phyloP scores from a whole-genome alignment of 2,113 vertebrate species.

The Nothoprocta perdicaria region DNA sequence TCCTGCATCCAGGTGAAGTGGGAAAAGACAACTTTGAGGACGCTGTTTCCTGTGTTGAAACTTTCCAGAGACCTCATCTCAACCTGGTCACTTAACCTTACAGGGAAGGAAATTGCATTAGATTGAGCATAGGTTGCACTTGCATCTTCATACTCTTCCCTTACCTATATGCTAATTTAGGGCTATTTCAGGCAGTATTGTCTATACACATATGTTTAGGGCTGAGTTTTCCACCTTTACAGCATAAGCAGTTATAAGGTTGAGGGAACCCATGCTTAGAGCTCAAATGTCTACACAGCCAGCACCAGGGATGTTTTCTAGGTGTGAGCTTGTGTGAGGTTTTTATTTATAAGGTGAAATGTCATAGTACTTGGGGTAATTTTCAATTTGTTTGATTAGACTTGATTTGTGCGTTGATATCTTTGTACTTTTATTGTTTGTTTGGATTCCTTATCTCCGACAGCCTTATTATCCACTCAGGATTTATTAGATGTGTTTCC shows the following conservation, averaged over 20 bases:
- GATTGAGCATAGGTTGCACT: not conserved
- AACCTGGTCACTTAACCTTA: not conserved
- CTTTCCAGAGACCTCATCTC: not conserved
- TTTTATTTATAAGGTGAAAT: not conserved
- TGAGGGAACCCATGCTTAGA: not conserved
- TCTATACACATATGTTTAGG: not conserved
- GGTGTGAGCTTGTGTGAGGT: rapidly evolving
- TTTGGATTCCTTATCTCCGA: not conserved
- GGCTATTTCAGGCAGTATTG: not conserved
- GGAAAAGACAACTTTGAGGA: not conserved
- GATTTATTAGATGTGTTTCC: not conserved
- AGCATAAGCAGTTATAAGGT: not conserved
- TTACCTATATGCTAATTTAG: not conserved
- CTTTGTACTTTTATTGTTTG: not conserved
- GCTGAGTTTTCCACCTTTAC: not conserved
- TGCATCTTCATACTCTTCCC: not conserved
- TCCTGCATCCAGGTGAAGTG: not conserved
- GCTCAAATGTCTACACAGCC: not conserved
- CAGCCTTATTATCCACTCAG: not conserved
- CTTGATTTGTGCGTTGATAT: not conserved
- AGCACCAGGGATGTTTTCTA: not conserved
- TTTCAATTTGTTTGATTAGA: not conserved
- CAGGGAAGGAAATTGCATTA: not conserved
- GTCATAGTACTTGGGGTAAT: not conserved
- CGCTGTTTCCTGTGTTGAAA: not conserved